Evolutionary conservation across 2,888 invertebrate genomes (phyloP), one percentile per base, ranked within the genome.

Genomic region (Apodemia duryi): DNA sequence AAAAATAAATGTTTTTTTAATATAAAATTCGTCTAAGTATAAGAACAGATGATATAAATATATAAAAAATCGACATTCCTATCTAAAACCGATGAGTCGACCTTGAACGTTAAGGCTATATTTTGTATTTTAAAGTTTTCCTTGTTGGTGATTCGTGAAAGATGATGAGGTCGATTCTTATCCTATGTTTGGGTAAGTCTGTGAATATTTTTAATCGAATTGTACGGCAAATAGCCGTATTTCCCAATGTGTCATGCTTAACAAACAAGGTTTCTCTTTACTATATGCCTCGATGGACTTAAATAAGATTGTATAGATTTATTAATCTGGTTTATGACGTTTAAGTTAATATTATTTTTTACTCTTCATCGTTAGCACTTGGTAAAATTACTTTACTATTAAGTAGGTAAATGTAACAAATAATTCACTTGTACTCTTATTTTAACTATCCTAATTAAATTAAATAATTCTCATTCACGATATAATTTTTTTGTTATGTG

Each of bases 161-260:
- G 73, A 76, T 21, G 80, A 91, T 90, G 90, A 76, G 74, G 74
- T 76, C 83, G 72, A 79, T 72, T 75, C 75, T 82, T 68, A 70
- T 83, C 68, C 74, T 88, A 78, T 84, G 86, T 82, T 76, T 83
- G 68, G 90, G 90, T 91, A 71, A 91, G 90, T 86, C 78, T 68
- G 61, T 73, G 9, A 38, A 41, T 43, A 43, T 61, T 66, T 3
- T 63, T 29, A 29, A 54, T 2, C 28, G 3, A 11, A 29, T 3
- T 29, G 29, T 9, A 9, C 54, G 54, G 29, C 11, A 10, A 29
- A 28, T 54, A 54, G 29, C 54, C 0, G 38, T 38, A 38, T 38
- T 38, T 38, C 38, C 38, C 38, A 38, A 38, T 38, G 38, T 38
- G 54, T 43, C 43, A 43, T 3, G 11, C 2, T 10, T 43, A 6